Evolutionary conservation across 2,888 invertebrate species (phyloP), one percentile per base, ranked within the genome.

Genomic region (Nyleta sp.): DNA sequence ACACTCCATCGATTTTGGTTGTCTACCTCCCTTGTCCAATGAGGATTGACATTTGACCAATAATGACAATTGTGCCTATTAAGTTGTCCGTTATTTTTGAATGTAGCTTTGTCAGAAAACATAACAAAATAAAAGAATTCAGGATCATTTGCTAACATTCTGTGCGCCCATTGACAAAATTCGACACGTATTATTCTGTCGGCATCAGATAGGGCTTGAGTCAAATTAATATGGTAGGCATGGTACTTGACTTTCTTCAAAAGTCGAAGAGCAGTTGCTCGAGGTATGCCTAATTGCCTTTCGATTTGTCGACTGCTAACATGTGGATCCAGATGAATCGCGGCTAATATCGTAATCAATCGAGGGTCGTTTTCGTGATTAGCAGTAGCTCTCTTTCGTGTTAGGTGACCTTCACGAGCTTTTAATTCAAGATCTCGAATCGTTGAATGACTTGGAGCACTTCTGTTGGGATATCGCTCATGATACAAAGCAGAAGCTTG

Each of bases 31-130:
- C 20, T 17, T 0, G 15, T 38, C 38, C 22, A 38, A 20, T 35
- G 24, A 18, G 35, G 55, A 55, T 55, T 55, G 13, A 28, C 15
- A 8, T 22, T 17, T n/a, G 6, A 24, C 40, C 20, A 57, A 28
- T 57, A 42, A 57, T 57, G 53, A 11, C 7, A 53, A 33, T 53
- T 38, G 38, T 53, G 53, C 1, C 38, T 33, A 33, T 53, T 53
- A n/a, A 53, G n/a, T 15, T 28, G 7, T 10, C 17, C 33, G 35
- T 11, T 35, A 13, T 33, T 13, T 3, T 55, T 18, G 22, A 55
- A 55, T 55, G 20, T 22, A 2, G 38, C 35, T n/a, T 55, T 22
- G 33, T 55, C 38, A 35, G 20, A 18, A 31, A 55, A 55, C 38
- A 55, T 20, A 38, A 55, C 55, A 17, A 18, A 52, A 35, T n/a